Evolutionary conservation across 2,888 invertebrate genomes (phyloP).

Genomic region (Stomorhina lunata): DNA sequence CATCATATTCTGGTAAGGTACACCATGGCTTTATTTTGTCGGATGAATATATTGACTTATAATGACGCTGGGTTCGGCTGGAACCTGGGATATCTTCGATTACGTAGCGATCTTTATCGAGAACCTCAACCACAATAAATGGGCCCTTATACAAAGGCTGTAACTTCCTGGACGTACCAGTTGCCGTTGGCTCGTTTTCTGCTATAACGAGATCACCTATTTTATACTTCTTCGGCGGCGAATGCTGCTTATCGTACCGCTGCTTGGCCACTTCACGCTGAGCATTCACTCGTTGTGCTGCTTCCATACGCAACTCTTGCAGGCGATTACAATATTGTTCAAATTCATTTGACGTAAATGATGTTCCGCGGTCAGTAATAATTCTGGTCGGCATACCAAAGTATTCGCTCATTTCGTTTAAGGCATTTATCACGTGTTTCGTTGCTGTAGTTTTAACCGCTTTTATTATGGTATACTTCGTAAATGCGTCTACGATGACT

Average conservation of each 20-base stretch:
- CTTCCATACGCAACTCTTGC: neutral
- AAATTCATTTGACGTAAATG: neutral
- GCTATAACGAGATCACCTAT: constrained; percentile 48
- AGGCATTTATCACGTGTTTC: too few species aligned
- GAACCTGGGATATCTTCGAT: neutral
- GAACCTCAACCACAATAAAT: neutral
- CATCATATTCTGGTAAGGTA: neutral
- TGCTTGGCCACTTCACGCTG: constrained; percentile 35
- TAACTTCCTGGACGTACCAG: neutral
- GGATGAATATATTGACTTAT: too few species aligned
- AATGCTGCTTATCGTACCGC: constrained; percentile 36
- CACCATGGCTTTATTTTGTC: too few species aligned
- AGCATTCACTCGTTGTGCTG: constrained; percentile 16
- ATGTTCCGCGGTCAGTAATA: too few species aligned
- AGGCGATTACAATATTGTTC: neutral
- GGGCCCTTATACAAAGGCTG: constrained; percentile 1
- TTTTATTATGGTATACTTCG: neutral
- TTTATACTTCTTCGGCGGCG: constrained; percentile 23
- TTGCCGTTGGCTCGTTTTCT: constrained; percentile 34
- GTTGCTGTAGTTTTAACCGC: constrained; percentile 11
- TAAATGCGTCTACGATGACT: neutral
- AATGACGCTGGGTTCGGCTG: too few species aligned
- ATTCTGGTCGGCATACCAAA: too few species aligned
- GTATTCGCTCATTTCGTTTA: too few species aligned
- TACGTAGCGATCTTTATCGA: neutral